A percentile compares a stretch with the other conserved stretches of the same genome.
Conservation (phyloP, 2,888 invertebrate species). For the Aphodius granarius region DNA sequence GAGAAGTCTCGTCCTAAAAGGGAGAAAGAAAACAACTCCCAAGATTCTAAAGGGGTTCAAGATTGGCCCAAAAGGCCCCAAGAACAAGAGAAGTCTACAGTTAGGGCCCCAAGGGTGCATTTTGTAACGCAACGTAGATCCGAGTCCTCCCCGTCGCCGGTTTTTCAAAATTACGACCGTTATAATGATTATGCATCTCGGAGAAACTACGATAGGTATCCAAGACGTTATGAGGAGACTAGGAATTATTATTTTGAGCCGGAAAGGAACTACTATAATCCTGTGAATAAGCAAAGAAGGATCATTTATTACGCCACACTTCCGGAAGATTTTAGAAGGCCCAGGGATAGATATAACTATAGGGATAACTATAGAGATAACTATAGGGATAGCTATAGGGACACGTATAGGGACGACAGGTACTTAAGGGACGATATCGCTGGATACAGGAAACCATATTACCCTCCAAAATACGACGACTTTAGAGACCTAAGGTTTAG, state of each 20-base stretch:
- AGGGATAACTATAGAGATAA: conserved; percentile 26
- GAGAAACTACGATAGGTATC: conserved; percentile 27
- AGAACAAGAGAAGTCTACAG: conserved; percentile 59
- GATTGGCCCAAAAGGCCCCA: conserved; percentile 61
- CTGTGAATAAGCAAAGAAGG: conserved; percentile 56
- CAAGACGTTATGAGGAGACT: conserved; percentile 26
- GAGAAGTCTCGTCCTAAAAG: conserved; percentile 23
- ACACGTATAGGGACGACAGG: conserved; percentile 30
- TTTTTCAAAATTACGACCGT: conserved; percentile 39
- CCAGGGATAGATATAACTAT: conserved; percentile 58
- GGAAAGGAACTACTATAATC: conserved; percentile 26
- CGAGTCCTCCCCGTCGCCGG: conserved; percentile 45
- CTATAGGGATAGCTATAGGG: conserved; percentile 52
- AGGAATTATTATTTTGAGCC: conserved; percentile 24
- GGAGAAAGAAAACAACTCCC: conserved; percentile 30
- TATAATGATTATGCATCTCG: conserved; percentile 27
- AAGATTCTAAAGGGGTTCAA: conserved; percentile 55
- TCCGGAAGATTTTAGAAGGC: conserved; percentile 68
- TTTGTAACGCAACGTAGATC: conserved; percentile 59
- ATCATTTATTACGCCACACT: conserved; percentile 73
- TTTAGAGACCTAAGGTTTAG: conserved; percentile 28
- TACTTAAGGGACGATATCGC: conserved; percentile 33
- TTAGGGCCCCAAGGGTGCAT: conserved; percentile 66
- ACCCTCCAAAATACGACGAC: conserved; percentile 37
- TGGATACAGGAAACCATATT: conserved; percentile 36